Conservation (phyloP, 1,140 invertebrate species). For the Chironomus tepperi region DNA sequence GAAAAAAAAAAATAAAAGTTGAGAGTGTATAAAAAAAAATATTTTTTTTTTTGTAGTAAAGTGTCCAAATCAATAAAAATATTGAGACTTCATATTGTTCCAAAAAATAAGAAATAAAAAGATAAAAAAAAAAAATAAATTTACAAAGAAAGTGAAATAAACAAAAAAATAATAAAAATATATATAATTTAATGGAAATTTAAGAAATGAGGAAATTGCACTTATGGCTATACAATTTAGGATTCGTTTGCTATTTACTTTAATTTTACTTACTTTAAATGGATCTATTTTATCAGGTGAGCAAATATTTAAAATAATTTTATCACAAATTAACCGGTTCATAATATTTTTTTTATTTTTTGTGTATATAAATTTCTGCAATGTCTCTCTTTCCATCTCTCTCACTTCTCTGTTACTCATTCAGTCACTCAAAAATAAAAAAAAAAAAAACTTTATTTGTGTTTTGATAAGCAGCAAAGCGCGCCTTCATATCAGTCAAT, state of each 20-base stretch:
- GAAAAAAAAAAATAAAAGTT: background rate
- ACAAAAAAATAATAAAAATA: constrained; percentile 5
- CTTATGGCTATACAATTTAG: constrained; percentile 8
- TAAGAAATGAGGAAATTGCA: constrained; percentile 12
- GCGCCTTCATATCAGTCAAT: background rate
- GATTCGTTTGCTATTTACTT: constrained; percentile 13
- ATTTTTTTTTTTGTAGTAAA: background rate
- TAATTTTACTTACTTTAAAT: background rate
- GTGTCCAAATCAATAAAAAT: constrained; percentile 14
- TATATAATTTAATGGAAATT: background rate
- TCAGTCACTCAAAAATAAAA: background rate
- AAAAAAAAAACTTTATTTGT: too few relatives aligned
- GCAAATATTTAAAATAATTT: background rate
- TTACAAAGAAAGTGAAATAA: background rate
- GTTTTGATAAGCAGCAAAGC: background rate
- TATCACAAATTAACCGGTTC: background rate
- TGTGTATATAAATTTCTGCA: too few relatives aligned
- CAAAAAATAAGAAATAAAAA: background rate
- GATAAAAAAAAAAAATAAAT: background rate
- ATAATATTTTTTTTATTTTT: too few relatives aligned
- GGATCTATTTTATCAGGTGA: constrained; percentile 7
- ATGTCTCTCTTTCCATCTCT: too few relatives aligned
- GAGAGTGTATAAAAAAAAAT: too few relatives aligned
- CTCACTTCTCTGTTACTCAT: too few relatives aligned
- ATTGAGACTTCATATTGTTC: constrained; percentile 13